Percentiles rank a stretch among this genome's conserved stretches.
Evolutionary conservation across 2,797 vertebrate species (phyloP).

Genomic region (Neomorphus geoffroyi): DNA sequence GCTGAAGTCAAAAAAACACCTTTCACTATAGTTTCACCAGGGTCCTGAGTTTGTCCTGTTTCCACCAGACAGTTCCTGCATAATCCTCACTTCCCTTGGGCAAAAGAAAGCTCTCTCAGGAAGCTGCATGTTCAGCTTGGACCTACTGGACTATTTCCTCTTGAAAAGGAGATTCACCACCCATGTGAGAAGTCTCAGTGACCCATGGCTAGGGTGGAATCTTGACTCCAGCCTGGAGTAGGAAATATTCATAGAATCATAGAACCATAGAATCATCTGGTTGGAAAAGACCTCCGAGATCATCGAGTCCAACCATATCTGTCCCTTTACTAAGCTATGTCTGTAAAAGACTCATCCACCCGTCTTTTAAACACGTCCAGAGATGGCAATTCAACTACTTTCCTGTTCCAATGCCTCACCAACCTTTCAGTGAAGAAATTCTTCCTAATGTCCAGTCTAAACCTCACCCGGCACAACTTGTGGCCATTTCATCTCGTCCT

Average conservation of each 20-base stretch:
- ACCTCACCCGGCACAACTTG: too few relatives aligned
- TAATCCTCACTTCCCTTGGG: not conserved
- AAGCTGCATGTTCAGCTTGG: not conserved
- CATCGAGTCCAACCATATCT: too few relatives aligned
- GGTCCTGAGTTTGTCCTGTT: fast-evolving
- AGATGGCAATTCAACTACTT: too few relatives aligned
- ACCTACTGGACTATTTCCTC: not conserved
- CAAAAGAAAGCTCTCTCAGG: not conserved
- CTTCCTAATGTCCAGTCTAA: too few relatives aligned
- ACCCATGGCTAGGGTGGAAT: fast-evolving
- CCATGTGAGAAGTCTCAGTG: not conserved
- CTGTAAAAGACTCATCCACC: too few relatives aligned
- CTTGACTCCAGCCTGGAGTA: not conserved
- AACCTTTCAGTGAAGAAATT: too few relatives aligned
- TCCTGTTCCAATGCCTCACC: too few relatives aligned
- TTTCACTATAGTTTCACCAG: not conserved
- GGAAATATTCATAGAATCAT: not conserved
- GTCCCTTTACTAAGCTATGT: too few relatives aligned
- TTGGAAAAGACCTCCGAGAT: too few relatives aligned
- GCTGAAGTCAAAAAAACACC: not conserved
- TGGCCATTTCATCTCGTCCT: too few relatives aligned
- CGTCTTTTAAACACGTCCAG: too few relatives aligned
- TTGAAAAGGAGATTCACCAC: not conserved
- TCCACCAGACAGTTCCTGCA: not conserved
- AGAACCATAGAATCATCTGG: too few relatives aligned